Evolutionary conservation across 2,888 invertebrate species (phyloP).

Genomic region (Rhingia rostrata): DNA sequence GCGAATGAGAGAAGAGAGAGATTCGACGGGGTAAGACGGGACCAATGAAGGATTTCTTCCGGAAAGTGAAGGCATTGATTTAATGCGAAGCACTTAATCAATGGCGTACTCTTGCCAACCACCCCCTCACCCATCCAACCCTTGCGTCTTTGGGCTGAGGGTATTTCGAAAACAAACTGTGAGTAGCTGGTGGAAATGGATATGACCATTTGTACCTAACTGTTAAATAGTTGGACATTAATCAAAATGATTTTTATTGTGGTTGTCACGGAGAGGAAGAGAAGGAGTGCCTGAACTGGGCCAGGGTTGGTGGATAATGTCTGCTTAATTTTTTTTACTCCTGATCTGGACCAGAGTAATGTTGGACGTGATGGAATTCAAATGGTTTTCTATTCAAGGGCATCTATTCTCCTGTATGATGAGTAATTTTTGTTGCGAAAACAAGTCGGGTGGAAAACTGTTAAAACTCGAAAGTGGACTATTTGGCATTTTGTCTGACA

Average conservation of each 20-base stretch:
- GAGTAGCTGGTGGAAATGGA: slow-evolving; percentile 59
- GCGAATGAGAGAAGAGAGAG: slow-evolving; percentile 1
- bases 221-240: slow-evolving; percentile 73
- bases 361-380: slow-evolving; percentile 57
- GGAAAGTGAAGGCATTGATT: slow-evolving; percentile 77
- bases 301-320: background rate
- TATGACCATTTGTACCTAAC: slow-evolving; percentile 72
- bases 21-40: slow-evolving; percentile 24
- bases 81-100: slow-evolving; percentile 80
- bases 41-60: slow-evolving; percentile 56
- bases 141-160: background rate
- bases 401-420: slow-evolving; percentile 10
- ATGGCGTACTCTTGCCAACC: slow-evolving; percentile 63
- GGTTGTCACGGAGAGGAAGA: slow-evolving; percentile 24
- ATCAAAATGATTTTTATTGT: slow-evolving; percentile 72
- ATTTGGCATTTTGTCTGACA: slow-evolving; percentile 51
- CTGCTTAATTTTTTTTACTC: slow-evolving; percentile 23
- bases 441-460: slow-evolving; percentile 32
- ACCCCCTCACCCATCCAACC: background rate
- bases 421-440: slow-evolving; percentile 1
- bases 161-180: slow-evolving; percentile 45
- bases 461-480: slow-evolving; percentile 45
- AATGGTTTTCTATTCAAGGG: slow-evolving; percentile 36
- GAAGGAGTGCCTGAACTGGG: background rate
- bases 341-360: slow-evolving; percentile 2